Base-by-base conservation (phyloP, 2,113 vertebrate species). In the Laticauda colubrina region DNA sequence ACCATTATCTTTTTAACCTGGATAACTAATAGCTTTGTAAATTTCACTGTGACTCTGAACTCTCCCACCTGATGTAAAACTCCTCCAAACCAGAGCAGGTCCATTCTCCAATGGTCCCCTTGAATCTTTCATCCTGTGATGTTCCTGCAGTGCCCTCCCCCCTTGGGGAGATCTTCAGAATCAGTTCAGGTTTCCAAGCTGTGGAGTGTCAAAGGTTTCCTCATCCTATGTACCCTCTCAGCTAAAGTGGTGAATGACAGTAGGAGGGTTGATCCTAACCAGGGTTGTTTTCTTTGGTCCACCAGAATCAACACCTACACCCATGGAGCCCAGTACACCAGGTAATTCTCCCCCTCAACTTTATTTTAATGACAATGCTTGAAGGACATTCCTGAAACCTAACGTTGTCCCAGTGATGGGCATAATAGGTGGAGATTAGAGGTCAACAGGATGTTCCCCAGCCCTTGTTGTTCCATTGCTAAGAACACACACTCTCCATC, bases 281-380 rank as follows among this genome's bases (percentile, higher is more conserved):
- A 0, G 1, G 10, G 2, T 64, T n/a, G 3, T 64, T 64, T n/a
- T 64, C 23, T n/a, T 64, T n/a, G 0, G 0, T 57, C 0, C 21
- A 57, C 61, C 61, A 64, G 61, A 64, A 64, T 26, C 4, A 11
- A 64, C 61, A 64, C 4, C 61, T 64, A 29, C 4, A 64, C 26
- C 61, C 0, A 1, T 29, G 0, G 59, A 61, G 24, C 59, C 59
- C 59, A 61, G 3, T 1, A 61, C 59, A 1, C 24, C 59, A 61
- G 59, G 59, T 61, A 61, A 61, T 26, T 48, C 45, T 5, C 0
- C 45, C 24, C 24, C 59, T 61, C 24, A 1, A 11, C 9, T 61
- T 11, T 29, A 61, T 26, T 61, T 61, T 61, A 29, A 26, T 26
- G 59, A 26, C 24, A 61, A 26, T 3, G 3, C 9, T 61, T 61